Base-by-base conservation (phyloP, 2,888 invertebrate genomes). In the Xylota sylvarum region DNA sequence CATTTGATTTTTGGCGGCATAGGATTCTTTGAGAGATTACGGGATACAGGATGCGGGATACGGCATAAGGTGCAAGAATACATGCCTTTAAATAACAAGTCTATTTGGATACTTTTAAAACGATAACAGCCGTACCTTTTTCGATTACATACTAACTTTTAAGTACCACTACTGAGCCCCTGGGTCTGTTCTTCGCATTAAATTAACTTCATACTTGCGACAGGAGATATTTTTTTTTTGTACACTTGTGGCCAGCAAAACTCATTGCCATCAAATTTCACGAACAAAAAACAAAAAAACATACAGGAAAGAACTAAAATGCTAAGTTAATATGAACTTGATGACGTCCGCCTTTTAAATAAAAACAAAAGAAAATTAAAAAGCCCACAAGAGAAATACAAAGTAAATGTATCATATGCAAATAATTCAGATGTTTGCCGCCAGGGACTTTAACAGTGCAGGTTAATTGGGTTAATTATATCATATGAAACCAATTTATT, bases 381-480 rank as follows among this genome's bases (percentile, higher is more conserved):
- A n/a, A 40, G 17, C 27, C 62, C 56, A 48, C 52, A 64, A 72
- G 62, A 62, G 62, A 73, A 40, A 50, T 27, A 40, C 30, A 60
- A 58, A 23, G 19, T 48, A 48, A 56, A 23, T 48, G 35, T 52
- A 37, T 40, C 27, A 23, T 19, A 30, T 50, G 62, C 30, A 62
- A 50, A 23, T 50, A 32, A 43, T 35, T 19, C 17, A 12, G 10
- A 23, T 17, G 58, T n/a, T 7, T 19, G 27, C 30, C 72, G 9
- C 46, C 23, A 48, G 72, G 37, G 72, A 58, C 30, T 50, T 64
- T 55, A 10, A 19, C 23, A 50, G 19, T 35, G 23, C 58, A 67
- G 80, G 65, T 73, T 73, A 73, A 73, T 73, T 80, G 55, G 80
- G 73, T 73, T 73, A 80, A 80, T 80, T 67, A 60, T 5, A 43